Percentiles rank a stretch among this genome's conserved stretches.
Evolutionary conservation across 2,113 vertebrate species (phyloP).

Genomic region (Rhegmatorhina hoffmannsi): DNA sequence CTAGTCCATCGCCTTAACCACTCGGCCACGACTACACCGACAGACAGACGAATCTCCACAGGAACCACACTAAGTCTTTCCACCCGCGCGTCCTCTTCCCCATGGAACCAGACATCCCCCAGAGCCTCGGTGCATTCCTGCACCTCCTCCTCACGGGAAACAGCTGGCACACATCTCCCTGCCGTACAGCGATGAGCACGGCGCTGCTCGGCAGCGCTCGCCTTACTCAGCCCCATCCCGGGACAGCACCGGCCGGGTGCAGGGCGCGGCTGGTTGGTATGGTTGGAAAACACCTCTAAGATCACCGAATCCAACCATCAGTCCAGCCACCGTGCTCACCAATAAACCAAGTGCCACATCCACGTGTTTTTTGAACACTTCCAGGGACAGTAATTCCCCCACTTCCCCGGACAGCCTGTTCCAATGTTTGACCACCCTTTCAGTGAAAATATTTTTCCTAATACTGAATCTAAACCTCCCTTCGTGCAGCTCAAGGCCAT

Average conservation of each 20-base stretch:
- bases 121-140: fast-evolving
- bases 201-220: neutral
- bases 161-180: fast-evolving
- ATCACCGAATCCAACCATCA: neutral
- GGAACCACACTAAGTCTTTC: neutral
- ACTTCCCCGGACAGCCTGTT: neutral
- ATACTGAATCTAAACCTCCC: neutral
- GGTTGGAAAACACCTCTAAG: neutral
- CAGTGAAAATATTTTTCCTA: neutral
- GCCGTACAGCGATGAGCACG: neutral
- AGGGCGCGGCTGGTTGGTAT: neutral
- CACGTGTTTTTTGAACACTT: too few relatives aligned
- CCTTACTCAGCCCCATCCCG: neutral
- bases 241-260: neutral
- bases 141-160: neutral
- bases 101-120: fast-evolving
- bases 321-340: neutral
- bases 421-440: neutral
- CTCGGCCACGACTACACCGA: constrained; percentile 75
- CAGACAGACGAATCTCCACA: fast-evolving
- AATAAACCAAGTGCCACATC: neutral
- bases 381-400: neutral
- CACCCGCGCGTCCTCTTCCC: neutral
- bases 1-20: constrained; percentile 90
- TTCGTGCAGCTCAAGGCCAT: neutral